A percentile compares a stretch with the other conserved stretches of the same genome.
These are phyloP conservation scores for Fringilla coelebs DNA, from an alignment of 2,797 vertebrate species.

Conservation along the genomic window DNA sequence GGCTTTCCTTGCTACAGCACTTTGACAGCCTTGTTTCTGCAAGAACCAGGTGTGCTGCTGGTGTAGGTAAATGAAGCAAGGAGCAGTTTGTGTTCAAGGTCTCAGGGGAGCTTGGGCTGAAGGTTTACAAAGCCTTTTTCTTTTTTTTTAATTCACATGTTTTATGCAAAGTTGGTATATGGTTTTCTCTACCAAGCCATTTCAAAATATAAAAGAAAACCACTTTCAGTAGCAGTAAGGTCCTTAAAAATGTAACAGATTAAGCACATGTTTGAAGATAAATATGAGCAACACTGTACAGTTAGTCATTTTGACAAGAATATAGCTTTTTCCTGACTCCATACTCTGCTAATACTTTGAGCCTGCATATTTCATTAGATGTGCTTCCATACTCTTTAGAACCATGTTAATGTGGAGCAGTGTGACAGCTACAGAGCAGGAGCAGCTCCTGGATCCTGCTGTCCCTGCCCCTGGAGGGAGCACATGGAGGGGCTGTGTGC, in stretches of 20 bases:
- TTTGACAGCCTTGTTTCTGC: not conserved
- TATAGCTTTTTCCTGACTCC: not conserved
- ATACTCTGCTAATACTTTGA: not conserved
- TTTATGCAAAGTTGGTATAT: not conserved
- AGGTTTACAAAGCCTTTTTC: not conserved
- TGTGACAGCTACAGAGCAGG: not conserved
- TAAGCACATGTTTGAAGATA: constrained; percentile 7
- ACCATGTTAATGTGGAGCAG: not conserved
- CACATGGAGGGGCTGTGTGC: not conserved
- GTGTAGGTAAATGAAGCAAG: not conserved
- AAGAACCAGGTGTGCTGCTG: not conserved
- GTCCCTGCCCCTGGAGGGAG: not conserved
- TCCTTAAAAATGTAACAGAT: constrained; percentile 33
- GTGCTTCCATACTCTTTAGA: not conserved
- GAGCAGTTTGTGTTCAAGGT: not conserved
- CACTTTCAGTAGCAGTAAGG: not conserved
- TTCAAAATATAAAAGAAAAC: not conserved
- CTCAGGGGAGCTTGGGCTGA: not conserved
- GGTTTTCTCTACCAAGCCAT: not conserved
- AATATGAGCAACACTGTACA: not conserved
- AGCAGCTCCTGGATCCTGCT: not conserved
- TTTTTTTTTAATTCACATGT: not conserved
- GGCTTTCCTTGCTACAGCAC: not conserved
- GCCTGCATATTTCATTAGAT: constrained; percentile 28
- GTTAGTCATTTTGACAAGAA: constrained; percentile 45